Evolutionary conservation across 2,797 vertebrate species (phyloP).

Genomic region (Poecilia wingei): DNA sequence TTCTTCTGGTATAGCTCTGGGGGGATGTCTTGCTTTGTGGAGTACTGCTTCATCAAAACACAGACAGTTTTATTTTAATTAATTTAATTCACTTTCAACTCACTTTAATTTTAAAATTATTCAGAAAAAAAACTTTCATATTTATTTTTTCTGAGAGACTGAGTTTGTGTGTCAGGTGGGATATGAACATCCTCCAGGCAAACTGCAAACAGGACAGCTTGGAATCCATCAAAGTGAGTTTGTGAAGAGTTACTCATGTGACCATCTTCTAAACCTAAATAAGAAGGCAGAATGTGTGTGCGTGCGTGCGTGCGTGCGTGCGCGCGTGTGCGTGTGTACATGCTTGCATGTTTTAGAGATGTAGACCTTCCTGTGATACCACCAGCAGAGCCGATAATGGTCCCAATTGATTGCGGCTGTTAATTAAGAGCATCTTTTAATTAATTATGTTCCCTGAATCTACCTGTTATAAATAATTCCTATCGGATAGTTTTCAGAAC

Average conservation of each 20-base stretch:
- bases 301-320: no score
- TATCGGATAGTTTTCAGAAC: conserved; percentile 58
- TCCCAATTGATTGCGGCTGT: conserved; percentile 67
- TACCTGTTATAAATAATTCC: conserved; percentile 71
- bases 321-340: no score
- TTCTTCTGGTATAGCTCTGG: conserved; percentile 1
- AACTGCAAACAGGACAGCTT: conserved; percentile 42
- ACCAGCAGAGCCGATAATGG: conserved; percentile 70
- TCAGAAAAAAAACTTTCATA: conserved; percentile 11
- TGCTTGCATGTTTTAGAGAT: conserved; percentile 13
- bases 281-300: background rate
- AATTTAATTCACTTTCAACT: conserved; percentile 19
- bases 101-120: conserved; percentile 25
- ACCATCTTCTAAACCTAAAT: background rate
- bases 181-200: conserved; percentile 13
- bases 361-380: conserved; percentile 50
- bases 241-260: conserved; percentile 3
- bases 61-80: conserved; percentile 11
- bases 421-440: conserved; percentile 75
- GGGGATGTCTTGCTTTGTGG: background rate
- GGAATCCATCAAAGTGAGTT: conserved; percentile 41
- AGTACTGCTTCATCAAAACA: conserved; percentile 11
- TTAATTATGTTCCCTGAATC: conserved; percentile 70
- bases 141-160: background rate
- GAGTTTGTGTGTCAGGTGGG: background rate